phyloP scores from a whole-genome alignment of 1,140 invertebrate genomes.

The Macrobrachium rosenbergii region DNA sequence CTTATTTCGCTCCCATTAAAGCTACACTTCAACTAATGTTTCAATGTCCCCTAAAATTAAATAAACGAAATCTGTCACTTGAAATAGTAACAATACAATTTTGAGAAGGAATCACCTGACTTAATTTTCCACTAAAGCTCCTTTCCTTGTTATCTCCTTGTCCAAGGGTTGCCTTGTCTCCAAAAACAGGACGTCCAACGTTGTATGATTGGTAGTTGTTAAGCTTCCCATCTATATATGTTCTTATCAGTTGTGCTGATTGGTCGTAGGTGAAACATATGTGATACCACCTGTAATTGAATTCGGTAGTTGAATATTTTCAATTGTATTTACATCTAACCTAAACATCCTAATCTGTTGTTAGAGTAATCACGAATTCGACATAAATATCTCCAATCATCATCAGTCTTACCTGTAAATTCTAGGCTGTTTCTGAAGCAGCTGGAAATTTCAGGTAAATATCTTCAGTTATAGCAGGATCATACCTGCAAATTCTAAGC shows the following conservation, averaged over 20 bases:
- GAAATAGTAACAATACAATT: too few relatives aligned
- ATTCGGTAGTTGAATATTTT: too few relatives aligned
- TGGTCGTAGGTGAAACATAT: conserved; percentile 50
- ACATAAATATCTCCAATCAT: too few relatives aligned
- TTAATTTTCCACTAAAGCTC: conserved; percentile 40
- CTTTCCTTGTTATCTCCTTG: background rate
- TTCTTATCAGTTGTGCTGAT: conserved; percentile 21
- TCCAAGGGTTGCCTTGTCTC: background rate
- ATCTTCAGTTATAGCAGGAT: too few relatives aligned
- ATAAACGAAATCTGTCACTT: background rate
- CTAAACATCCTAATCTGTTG: too few relatives aligned
- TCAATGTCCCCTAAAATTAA: background rate
- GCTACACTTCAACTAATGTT: background rate
- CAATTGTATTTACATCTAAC: too few relatives aligned
- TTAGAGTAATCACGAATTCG: too few relatives aligned
- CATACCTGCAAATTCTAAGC: too few relatives aligned
- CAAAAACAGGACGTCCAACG: conserved; percentile 13
- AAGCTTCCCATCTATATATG: conserved; percentile 36
- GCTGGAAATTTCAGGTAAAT: too few relatives aligned
- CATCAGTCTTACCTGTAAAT: too few relatives aligned
- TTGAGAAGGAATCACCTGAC: conserved; percentile 11
- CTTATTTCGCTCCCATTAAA: too few relatives aligned
- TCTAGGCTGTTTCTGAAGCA: too few relatives aligned
- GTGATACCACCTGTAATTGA: conserved; percentile 34
- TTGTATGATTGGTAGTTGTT: conserved; percentile 39